Conservation (phyloP, 2,888 invertebrate genomes). For the Notodonta ziczac region DNA sequence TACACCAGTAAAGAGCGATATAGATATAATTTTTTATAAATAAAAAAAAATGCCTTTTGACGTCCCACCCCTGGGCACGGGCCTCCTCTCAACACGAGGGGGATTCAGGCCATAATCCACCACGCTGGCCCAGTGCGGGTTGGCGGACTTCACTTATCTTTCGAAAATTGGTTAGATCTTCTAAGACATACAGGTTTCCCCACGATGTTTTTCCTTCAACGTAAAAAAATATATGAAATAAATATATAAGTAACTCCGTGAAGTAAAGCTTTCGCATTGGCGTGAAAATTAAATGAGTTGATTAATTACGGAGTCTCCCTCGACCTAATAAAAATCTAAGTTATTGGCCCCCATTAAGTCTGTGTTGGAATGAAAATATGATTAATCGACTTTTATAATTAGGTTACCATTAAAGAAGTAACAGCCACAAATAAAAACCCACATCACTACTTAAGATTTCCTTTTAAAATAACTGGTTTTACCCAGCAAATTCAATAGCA, state of each 20-base stretch:
- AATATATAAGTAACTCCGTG: too few species aligned
- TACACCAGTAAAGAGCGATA: too few species aligned
- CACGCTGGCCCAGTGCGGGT: too few species aligned
- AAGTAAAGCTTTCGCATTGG: neutral
- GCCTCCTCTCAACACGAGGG: too few species aligned
- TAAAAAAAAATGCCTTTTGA: too few species aligned
- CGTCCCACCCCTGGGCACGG: too few species aligned
- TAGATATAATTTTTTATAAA: neutral
- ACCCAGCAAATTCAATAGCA: neutral
- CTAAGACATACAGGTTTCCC: too few species aligned
- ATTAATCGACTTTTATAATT: neutral
- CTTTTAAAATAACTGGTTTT: neutral
- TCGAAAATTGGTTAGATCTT: too few species aligned
- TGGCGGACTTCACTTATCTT: too few species aligned
- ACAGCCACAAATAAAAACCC: neutral
- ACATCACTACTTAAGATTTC: neutral
- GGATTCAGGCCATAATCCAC: too few species aligned
- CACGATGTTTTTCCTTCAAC: too few species aligned
- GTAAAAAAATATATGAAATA: too few species aligned
- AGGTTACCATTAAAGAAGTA: neutral
- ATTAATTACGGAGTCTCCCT: conserved; percentile 1
- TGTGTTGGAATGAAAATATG: neutral
- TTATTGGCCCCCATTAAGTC: neutral
- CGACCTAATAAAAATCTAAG: neutral
- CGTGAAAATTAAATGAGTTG: neutral